phyloP scores from a whole-genome alignment of 1,140 invertebrate species.

The Panulirus ornatus region DNA sequence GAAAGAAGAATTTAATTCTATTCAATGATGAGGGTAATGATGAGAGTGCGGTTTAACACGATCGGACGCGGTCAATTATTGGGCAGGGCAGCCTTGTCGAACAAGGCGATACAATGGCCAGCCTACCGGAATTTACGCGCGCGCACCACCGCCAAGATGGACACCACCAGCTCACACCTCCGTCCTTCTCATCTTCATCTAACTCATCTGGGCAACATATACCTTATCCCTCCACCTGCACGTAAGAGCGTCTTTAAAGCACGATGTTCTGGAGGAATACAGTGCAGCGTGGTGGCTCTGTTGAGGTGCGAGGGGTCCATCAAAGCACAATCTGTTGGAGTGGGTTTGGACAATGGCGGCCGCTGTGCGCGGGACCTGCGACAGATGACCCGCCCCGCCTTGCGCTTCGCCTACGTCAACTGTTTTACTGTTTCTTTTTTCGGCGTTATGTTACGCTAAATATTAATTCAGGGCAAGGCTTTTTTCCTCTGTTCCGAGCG shows the following conservation, averaged over 20 bases:
- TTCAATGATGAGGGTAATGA: background rate
- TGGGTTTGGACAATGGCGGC: slow-evolving; percentile 44
- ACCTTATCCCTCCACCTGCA: background rate
- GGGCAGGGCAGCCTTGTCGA: background rate
- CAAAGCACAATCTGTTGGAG: slow-evolving; percentile 51
- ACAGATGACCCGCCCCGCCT: slow-evolving; percentile 12
- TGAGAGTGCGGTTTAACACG: background rate
- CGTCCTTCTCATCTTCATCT: background rate
- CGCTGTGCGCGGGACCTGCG: background rate
- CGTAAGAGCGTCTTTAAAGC: background rate
- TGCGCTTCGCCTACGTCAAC: background rate
- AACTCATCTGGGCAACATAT: background rate
- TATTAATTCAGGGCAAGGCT: no score
- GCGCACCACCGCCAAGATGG: background rate
- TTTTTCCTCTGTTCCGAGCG: no score
- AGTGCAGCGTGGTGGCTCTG: background rate
- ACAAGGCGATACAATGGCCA: background rate
- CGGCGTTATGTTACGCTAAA: no score
- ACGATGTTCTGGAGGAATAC: background rate
- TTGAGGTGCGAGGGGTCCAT: slow-evolving; percentile 25
- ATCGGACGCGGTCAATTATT: slow-evolving; percentile 25
- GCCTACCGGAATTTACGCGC: slow-evolving; percentile 25
- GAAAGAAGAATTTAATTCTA: no score
- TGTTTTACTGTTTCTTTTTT: background rate
- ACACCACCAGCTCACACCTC: no score